Evolutionary conservation across 37 sponge, comb jelly and placozoan genomes (phyloP), one percentile per base, ranked within the genome.

Genomic region (Crambe crambe): DNA sequence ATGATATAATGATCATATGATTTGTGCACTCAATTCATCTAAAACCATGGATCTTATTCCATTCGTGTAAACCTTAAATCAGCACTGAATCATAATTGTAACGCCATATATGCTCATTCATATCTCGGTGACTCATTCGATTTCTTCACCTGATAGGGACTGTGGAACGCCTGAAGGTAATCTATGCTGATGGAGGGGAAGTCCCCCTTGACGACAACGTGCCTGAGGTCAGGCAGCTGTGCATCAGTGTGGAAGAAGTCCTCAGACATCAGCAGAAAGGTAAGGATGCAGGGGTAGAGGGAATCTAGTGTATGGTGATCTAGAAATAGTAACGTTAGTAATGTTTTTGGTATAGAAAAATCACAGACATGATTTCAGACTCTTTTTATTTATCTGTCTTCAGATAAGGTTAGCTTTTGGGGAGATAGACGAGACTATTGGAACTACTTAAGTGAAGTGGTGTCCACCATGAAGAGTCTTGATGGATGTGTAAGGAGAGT

Each of bases 351-450:
- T n/a, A n/a, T n/a, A n/a, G n/a, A n/a, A n/a, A n/a, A n/a, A n/a
- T n/a, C n/a, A n/a, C n/a, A n/a, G n/a, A n/a, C n/a, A n/a, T n/a
- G n/a, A n/a, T n/a, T n/a, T n/a, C n/a, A n/a, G n/a, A n/a, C n/a
- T n/a, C n/a, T n/a, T n/a, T n/a, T n/a, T n/a, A 47, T 60, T 25
- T 60, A 5, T 60, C 27, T 68, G 20, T 37, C 21, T 54, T 37
- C 85, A 92, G 93, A 92, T 67, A 88, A 82, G 72, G 36, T 85
- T 20, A 88, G 75, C 34, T 92, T 92, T 75, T 92, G 93, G 93
- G 93, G 93, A 12, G 93, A 92, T 21, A 60, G 89, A 25, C 67
- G 82, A 5, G 93, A 92, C 79, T 92, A 92, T 76, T 92, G 76
- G 81, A 64, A 82, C 70, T 92, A 85, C 63, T 76, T 92, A 22